Base-by-base conservation (phyloP, 2,888 invertebrate species). In the Nephrotoma flavescens region DNA sequence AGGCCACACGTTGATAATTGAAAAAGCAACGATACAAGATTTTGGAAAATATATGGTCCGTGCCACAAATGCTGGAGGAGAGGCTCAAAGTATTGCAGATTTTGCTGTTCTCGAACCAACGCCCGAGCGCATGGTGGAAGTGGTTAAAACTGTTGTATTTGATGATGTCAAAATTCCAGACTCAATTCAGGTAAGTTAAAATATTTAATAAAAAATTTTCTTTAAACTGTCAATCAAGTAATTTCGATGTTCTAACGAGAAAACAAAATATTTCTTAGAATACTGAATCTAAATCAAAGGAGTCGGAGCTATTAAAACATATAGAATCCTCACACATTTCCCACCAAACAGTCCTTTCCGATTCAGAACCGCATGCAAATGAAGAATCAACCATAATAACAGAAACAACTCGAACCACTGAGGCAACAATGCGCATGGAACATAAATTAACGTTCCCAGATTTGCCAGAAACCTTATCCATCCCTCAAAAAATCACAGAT, bases 81-180 rank as follows among this genome's bases (percentile, higher is more conserved):
- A 96, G 91, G 95, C 96, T n/a, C 94, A 95, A 90, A 95, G 96
- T 91, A 95, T 95, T 88, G 96, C 96, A 7, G 96, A 96, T 89
- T 94, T 96, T 88, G 94, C 95, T 87, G 95, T 96, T 47, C 93
- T 94, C 88, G 95, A 95, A 89, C 94, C 94, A 86, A 94, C 94
- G 5, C 94, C 94, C 0, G 94, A 94, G 88, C 94, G 94, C 12
- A 93, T 94, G 94, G 92, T 94, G 15, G 94, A 94, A 90, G 93
- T 94, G 85, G 94, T 94, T 52, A 94, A 94, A 90, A 94, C 94
- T 9, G 93, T 94, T 47, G 93, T 94, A 84, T 94, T 94, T 89
- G 94, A 95, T 90, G 93, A 94, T 88, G 90, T 92, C 1, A 88
- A 89, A 87, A 90, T 88, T 89, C 90, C 87, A 90, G 90, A 90